phyloP scores from a whole-genome alignment of 1,140 invertebrate genomes.

The Pteromalus puparum region DNA sequence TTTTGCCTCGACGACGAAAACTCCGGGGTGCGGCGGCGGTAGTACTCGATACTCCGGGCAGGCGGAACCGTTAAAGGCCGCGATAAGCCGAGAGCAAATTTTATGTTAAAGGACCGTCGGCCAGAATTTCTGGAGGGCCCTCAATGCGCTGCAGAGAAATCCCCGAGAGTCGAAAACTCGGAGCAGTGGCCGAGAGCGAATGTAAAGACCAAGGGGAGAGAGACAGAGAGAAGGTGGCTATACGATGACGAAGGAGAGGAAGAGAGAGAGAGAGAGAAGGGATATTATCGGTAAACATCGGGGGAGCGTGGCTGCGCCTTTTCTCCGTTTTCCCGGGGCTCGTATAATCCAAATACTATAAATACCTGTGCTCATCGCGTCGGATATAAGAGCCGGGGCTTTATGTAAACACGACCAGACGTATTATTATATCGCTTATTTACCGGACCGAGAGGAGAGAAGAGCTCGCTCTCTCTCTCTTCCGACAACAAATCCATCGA shows the following conservation, averaged over 20 bases:
- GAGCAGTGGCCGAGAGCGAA: not conserved
- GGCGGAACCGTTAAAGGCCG: slow-evolving; percentile 55
- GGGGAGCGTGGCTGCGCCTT: slow-evolving; percentile 47
- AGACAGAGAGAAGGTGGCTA: not conserved
- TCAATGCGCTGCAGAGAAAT: slow-evolving; percentile 44
- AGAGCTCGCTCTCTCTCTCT: not conserved
- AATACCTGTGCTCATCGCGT: slow-evolving; percentile 63
- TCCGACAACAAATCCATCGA: not conserved
- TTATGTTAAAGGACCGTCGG: slow-evolving; percentile 61
- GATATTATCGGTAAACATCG: slow-evolving; percentile 71
- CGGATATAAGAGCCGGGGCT: slow-evolving; percentile 52
- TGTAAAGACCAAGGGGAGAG: not conserved
- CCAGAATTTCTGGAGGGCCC: slow-evolving; percentile 55
- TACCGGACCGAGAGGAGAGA: not conserved
- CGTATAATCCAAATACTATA: slow-evolving; percentile 72
- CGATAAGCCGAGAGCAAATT: slow-evolving; percentile 59
- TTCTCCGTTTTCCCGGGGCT: slow-evolving; percentile 61
- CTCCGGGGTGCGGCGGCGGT: not conserved
- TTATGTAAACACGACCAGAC: slow-evolving; percentile 64
- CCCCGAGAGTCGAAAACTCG: slow-evolving; percentile 1
- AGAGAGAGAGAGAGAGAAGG: slow-evolving; percentile 51
- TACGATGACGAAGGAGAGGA: not conserved
- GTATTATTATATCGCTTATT: slow-evolving; percentile 37
- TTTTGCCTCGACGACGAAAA: slow-evolving; percentile 11
- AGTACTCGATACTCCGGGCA: not conserved